Evolutionary conservation across 2,113 vertebrate species (phyloP).

Genomic region (Pimephales promelas): DNA sequence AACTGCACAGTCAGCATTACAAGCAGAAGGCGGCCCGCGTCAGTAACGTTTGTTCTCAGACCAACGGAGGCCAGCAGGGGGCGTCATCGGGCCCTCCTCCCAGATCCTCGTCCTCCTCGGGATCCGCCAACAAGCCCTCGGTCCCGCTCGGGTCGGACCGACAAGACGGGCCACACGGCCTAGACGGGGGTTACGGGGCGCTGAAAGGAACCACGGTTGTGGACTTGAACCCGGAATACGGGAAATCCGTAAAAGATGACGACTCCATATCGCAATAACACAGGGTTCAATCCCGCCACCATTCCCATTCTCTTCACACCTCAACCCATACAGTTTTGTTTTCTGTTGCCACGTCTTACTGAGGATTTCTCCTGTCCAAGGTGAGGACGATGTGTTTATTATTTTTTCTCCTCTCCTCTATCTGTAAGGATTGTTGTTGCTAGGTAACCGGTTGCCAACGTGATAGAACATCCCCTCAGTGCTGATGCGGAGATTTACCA

Average conservation of each 20-base stretch:
- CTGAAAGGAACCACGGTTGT: conserved; percentile 77
- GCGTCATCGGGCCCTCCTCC: conserved; percentile 62
- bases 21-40: conserved; percentile 76
- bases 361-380: conserved; percentile 67
- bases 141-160: conserved; percentile 29
- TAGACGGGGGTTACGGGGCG: conserved; percentile 64
- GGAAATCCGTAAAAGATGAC: conserved; percentile 67
- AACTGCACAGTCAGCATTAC: conserved; percentile 82
- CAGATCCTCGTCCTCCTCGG: conserved; percentile 62
- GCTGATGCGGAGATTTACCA: conserved; percentile 19
- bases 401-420: conserved; percentile 11
- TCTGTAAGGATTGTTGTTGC: conserved; percentile 39
- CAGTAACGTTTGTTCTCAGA: conserved; percentile 73
- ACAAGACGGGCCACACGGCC: conserved; percentile 41
- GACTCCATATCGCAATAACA: conserved; percentile 80
- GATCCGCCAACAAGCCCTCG: conserved; percentile 56
- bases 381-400: conserved; percentile 61
- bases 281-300: conserved; percentile 51
- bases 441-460: conserved; percentile 25
- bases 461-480: background rate
- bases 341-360: conserved; percentile 64
- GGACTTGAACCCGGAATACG: conserved; percentile 73
- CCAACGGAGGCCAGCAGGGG: conserved; percentile 79
- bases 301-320: conserved; percentile 50
- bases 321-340: conserved; percentile 46